These are phyloP conservation scores for Megaptera novaeangliae DNA, from an alignment of 2,113 vertebrate genomes.

Conservation along the genomic window DNA sequence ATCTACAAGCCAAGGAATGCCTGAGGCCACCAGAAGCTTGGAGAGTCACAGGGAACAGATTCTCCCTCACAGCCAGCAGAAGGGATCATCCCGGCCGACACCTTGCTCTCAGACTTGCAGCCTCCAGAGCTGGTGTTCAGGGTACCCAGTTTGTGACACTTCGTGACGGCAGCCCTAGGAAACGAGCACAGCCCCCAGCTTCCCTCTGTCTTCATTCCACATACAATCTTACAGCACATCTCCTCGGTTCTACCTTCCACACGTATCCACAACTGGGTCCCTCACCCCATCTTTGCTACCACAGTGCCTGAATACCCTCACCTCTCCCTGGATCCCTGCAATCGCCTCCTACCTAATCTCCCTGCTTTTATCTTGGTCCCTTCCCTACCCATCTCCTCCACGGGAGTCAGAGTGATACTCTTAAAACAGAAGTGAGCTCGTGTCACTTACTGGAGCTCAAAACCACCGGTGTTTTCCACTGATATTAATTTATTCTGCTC, in stretches of 20 bases:
- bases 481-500: background rate
- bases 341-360: too few relatives aligned
- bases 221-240: accelerated
- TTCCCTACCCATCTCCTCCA: background rate
- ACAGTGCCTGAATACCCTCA: background rate
- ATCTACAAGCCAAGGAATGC: too few relatives aligned
- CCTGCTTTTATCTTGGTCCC: background rate
- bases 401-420: background rate
- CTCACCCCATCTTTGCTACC: background rate
- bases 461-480: background rate
- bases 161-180: background rate
- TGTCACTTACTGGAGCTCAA: background rate
- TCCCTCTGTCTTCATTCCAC: background rate
- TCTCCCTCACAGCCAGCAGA: background rate
- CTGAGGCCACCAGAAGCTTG: background rate
- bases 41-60: background rate
- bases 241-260: background rate
- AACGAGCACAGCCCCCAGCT: background rate
- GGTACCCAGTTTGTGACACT: too few relatives aligned
- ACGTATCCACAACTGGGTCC: background rate
- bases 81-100: background rate
- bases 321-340: background rate
- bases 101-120: background rate
- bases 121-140: too few relatives aligned
- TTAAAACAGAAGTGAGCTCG: background rate